Evolutionary conservation across 2,888 invertebrate genomes (phyloP), one percentile per base, ranked within the genome.

Genomic region (Stomorhina lunata): DNA sequence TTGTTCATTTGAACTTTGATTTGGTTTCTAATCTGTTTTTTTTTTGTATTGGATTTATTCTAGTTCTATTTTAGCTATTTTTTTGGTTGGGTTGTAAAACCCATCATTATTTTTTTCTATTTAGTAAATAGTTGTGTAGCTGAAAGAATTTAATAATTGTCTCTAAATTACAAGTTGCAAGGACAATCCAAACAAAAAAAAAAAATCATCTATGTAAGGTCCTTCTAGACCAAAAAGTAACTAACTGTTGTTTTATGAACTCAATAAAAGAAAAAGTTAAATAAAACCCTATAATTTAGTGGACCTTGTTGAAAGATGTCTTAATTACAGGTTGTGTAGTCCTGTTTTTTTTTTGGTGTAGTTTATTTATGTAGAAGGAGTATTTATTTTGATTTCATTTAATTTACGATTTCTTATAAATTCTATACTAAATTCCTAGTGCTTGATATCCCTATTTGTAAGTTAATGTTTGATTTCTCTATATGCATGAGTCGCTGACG

Each of bases 1-100:
- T 76, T 57, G 66, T 34, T 29, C 66, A 66, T 76, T 76, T 76
- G 57, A 43, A 37, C 72, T 59, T 37, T 50, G 72, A 61, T 34
- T 72, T 61, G 17, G 0, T 48, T 50, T 61, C 22, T 66, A 22
- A 50, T 66, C 59, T 59, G 12, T 34, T 59, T 55, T 32, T n/a
- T n/a, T n/a, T n/a, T n/a, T n/a, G n/a, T n/a, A n/a, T n/a, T n/a
- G n/a, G 3, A 7, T 20, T 57, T 55, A 27, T 15, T 34, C 9
- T 53, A 22, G 43, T 43, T 45, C 34, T 50, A 32, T 45, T 20
- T 15, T 55, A 10, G 50, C 20, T 29, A 6, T 34, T 65, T 25
- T 7, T 37, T 1, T 4, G 12, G 10, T 57, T 10, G 3, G 20
- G 7, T 53, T 55, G 15, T 17, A 17, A 61, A 72, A 27, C 40